Evolutionary conservation across 2,113 vertebrate species (phyloP).

Genomic region (Vanacampus margaritifer): DNA sequence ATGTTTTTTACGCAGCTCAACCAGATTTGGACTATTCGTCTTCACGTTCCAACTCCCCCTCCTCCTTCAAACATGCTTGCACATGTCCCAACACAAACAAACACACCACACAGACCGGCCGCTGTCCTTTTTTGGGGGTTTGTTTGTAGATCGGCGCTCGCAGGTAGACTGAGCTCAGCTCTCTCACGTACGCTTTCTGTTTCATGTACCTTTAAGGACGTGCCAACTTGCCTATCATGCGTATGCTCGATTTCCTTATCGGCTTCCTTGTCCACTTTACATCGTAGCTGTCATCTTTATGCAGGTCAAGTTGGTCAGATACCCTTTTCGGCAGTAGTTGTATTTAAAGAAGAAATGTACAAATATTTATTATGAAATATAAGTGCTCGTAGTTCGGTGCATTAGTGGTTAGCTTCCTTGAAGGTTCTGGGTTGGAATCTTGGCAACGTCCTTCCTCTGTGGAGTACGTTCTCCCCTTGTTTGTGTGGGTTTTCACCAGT

Average conservation of each 20-base stretch:
- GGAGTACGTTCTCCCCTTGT: not conserved
- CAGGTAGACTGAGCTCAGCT: slow-evolving; percentile 35
- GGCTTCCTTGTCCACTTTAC: not conserved
- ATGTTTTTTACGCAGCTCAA: not conserved
- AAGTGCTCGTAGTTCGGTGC: not conserved
- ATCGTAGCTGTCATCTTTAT: not conserved
- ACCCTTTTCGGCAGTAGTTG: no score
- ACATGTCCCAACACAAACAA: slow-evolving; percentile 24
- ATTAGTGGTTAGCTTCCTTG: not conserved
- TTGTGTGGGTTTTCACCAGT: not conserved
- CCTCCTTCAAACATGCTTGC: slow-evolving; percentile 22
- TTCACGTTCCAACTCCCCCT: not conserved
- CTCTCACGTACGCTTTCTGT: slow-evolving; percentile 23
- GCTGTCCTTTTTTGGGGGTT: slow-evolving; percentile 14
- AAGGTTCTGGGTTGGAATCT: not conserved
- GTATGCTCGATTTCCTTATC: slow-evolving; percentile 14
- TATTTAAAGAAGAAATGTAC: no score
- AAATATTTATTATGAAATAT: no score
- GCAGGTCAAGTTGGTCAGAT: not conserved
- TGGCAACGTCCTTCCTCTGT: not conserved
- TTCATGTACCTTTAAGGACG: slow-evolving; percentile 18
- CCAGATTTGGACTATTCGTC: not conserved
- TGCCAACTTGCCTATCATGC: not conserved
- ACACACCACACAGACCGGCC: slow-evolving; percentile 17
- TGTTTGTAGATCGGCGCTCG: slow-evolving; percentile 38